phyloP scores from a whole-genome alignment of 2,113 vertebrate species.

The Microcebus murinus region DNA sequence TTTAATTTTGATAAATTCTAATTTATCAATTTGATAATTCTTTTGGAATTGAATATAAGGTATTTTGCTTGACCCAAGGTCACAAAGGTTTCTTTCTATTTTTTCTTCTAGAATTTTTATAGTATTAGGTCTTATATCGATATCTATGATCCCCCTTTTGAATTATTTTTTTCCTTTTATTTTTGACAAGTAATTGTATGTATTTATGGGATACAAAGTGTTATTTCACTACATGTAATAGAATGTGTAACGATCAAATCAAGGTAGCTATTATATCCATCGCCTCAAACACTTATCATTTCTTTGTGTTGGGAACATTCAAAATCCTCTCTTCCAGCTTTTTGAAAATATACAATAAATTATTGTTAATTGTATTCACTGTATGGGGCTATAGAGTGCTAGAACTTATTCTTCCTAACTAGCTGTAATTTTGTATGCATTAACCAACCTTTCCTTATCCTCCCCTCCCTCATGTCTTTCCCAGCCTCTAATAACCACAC shows the following conservation, averaged over 20 bases:
- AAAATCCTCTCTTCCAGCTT: not conserved
- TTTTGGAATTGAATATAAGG: not conserved
- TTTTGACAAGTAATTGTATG: not conserved
- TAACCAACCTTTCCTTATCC: not conserved
- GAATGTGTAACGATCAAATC: not conserved
- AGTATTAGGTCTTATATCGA: not conserved
- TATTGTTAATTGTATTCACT: not conserved
- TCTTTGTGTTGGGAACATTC: not conserved
- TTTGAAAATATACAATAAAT: not conserved
- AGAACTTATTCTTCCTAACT: not conserved
- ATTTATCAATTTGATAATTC: not conserved
- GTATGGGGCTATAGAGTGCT: not conserved
- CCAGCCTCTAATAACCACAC: not conserved
- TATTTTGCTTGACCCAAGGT: not conserved
- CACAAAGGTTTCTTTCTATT: not conserved
- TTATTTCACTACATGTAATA: not conserved
- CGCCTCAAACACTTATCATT: not conserved
- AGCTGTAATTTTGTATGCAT: not conserved
- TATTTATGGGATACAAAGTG: not conserved
- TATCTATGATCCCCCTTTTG: not conserved
- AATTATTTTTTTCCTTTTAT: not conserved
- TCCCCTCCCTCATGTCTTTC: not conserved
- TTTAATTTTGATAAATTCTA: not conserved
- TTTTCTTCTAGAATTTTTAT: slow-evolving; percentile 18
- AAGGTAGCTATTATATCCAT: not conserved